phyloP scores from a whole-genome alignment of 1,140 invertebrate species.

The Trichogramma pretiosum region DNA sequence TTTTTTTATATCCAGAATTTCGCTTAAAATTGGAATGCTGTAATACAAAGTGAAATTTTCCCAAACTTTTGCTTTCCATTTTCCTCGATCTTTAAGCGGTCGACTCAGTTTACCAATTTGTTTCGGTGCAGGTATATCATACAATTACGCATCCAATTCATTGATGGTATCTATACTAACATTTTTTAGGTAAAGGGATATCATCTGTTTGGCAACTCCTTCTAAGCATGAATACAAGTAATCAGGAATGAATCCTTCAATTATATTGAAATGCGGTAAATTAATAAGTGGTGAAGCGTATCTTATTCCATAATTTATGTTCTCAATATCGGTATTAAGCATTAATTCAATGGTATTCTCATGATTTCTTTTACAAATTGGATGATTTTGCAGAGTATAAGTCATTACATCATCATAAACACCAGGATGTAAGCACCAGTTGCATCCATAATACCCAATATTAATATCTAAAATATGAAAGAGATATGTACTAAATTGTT shows the following conservation, averaged over 20 bases:
- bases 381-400: no score
- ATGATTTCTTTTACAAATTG: no score
- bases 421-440: no score
- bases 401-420: no score
- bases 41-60: constrained; percentile 5
- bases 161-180: background rate
- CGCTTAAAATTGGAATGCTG: constrained; percentile 5
- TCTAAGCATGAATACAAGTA: background rate
- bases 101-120: background rate
- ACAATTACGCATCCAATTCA: background rate
- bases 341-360: no score
- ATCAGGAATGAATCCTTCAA: background rate
- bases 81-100: background rate
- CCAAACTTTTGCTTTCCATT: constrained; percentile 1
- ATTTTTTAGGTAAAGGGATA: background rate
- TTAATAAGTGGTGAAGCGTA: background rate
- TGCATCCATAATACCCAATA: no score
- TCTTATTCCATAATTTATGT: no score
- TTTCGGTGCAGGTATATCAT: background rate
- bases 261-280: background rate
- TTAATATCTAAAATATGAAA: no score
- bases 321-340: no score
- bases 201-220: background rate
- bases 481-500: no score
- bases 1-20: background rate